Percentiles rank a stretch among this genome's conserved stretches.
phyloP scores from a whole-genome alignment of 2,113 vertebrate genomes.

The Cololabis saira region DNA sequence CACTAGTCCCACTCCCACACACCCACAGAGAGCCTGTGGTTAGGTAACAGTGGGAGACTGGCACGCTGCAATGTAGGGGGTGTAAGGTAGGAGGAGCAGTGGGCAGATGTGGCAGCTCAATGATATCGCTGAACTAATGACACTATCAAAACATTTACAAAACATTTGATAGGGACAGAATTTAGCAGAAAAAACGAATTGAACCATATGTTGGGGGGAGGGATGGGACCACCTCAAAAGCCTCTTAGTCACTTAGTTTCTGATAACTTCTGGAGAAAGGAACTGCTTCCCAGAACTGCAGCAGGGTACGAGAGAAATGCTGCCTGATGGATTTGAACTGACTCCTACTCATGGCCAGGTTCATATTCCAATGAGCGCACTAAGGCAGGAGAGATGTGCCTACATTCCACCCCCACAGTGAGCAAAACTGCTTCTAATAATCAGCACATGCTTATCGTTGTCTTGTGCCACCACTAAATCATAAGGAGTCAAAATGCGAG shows the following conservation, averaged over 20 bases:
- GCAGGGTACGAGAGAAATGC: slow-evolving; percentile 42
- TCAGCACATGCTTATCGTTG: slow-evolving; percentile 67
- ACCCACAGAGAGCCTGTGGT: slow-evolving; percentile 63
- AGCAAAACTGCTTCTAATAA: slow-evolving; percentile 68
- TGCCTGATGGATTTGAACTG: slow-evolving; percentile 69
- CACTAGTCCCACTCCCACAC: slow-evolving; percentile 75
- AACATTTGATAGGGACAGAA: neutral
- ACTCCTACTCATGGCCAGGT: slow-evolving; percentile 74
- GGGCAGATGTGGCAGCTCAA: slow-evolving; percentile 61
- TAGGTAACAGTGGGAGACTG: slow-evolving; percentile 74
- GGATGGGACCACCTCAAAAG: neutral
- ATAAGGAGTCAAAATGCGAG: slow-evolving; percentile 35
- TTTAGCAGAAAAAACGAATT: neutral
- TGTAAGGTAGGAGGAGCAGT: slow-evolving; percentile 70
- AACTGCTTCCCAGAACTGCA: slow-evolving; percentile 28
- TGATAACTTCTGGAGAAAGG: slow-evolving; percentile 32
- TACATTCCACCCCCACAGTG: slow-evolving; percentile 73
- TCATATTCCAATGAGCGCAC: slow-evolving; percentile 77
- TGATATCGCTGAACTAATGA: slow-evolving; percentile 31
- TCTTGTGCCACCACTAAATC: slow-evolving; percentile 42
- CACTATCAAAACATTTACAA: slow-evolving; percentile 20
- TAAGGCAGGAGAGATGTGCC: slow-evolving; percentile 72
- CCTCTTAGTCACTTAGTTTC: neutral
- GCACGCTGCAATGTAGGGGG: slow-evolving; percentile 60
- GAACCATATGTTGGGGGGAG: no score